These are phyloP conservation scores for Drosophila teissieri DNA, from an alignment of 1,140 invertebrate species.

Conservation along the genomic window DNA sequence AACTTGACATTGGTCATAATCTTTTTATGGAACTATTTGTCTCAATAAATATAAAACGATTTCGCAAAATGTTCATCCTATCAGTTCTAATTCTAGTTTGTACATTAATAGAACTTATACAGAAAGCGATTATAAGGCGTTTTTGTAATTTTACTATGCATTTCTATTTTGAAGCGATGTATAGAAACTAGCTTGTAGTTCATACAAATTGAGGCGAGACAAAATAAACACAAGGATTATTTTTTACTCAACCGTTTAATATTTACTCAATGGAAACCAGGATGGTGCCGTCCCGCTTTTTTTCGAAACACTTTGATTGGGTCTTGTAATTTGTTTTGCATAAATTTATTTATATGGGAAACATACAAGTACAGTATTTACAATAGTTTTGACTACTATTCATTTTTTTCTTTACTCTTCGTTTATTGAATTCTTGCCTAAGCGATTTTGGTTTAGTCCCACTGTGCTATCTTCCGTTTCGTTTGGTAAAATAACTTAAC, in stretches of 20 bases:
- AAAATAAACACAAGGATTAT: neutral
- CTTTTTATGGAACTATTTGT: no score
- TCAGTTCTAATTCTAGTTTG: no score
- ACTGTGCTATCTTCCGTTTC: slow-evolving; percentile 21
- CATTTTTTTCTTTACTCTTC: slow-evolving; percentile 4
- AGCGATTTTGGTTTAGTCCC: slow-evolving; percentile 44
- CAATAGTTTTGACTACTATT: slow-evolving; percentile 56
- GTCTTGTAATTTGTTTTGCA: slow-evolving; percentile 46
- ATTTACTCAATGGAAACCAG: neutral
- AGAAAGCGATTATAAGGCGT: no score
- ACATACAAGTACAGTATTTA: slow-evolving; percentile 78
- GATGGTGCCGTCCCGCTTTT: slow-evolving; percentile 12
- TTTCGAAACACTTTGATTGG: slow-evolving; percentile 4
- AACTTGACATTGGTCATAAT: no score
- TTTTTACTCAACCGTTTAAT: neutral
- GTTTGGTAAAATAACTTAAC: slow-evolving; percentile 37
- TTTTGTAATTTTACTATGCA: no score
- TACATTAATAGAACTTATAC: no score
- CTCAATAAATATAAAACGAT: neutral
- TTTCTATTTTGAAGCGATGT: neutral
- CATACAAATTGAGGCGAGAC: no score
- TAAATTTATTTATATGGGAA: slow-evolving; percentile 69
- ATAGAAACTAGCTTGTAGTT: slow-evolving; percentile 2
- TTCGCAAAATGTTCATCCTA: neutral
- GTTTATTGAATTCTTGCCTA: slow-evolving; percentile 37